phyloP scores from a whole-genome alignment of 2,888 invertebrate species.

The Tetheella fluctuosa region DNA sequence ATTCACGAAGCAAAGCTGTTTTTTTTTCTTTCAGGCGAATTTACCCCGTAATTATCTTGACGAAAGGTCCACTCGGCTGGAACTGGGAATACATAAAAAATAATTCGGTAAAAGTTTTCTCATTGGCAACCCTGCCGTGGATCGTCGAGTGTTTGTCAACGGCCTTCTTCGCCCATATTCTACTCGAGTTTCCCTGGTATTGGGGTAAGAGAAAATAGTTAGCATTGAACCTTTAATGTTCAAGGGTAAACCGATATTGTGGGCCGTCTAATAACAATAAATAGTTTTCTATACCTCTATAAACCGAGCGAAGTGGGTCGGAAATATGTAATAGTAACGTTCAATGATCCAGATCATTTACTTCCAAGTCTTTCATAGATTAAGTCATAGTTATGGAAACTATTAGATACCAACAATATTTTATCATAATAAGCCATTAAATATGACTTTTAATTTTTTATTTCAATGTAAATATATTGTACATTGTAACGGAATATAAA shows the following conservation, averaged over 20 bases:
- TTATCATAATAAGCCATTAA: background rate
- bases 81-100: slow-evolving; percentile 80
- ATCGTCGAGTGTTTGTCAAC: slow-evolving; percentile 75
- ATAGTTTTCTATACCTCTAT: slow-evolving; percentile 9
- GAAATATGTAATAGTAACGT: slow-evolving; percentile 3
- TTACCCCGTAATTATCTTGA: slow-evolving; percentile 79
- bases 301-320: slow-evolving; percentile 2
- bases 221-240: slow-evolving; percentile 13
- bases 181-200: slow-evolving; percentile 78
- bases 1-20: slow-evolving; percentile 24
- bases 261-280: slow-evolving; percentile 1
- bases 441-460: background rate
- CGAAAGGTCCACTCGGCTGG: slow-evolving; percentile 77
- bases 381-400: background rate
- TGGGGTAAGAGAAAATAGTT: slow-evolving; percentile 67
- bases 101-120: slow-evolving; percentile 76
- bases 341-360: slow-evolving; percentile 10
- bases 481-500: too few species aligned
- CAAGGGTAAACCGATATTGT: slow-evolving; percentile 8
- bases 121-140: slow-evolving; percentile 79
- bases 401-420: background rate
- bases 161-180: slow-evolving; percentile 70
- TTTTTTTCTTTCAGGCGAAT: slow-evolving; percentile 66
- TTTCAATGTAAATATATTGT: background rate
- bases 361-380: background rate